These are phyloP conservation scores for Suricata suricatta DNA, from an alignment of 2,113 vertebrate genomes.

Conservation along the genomic window DNA sequence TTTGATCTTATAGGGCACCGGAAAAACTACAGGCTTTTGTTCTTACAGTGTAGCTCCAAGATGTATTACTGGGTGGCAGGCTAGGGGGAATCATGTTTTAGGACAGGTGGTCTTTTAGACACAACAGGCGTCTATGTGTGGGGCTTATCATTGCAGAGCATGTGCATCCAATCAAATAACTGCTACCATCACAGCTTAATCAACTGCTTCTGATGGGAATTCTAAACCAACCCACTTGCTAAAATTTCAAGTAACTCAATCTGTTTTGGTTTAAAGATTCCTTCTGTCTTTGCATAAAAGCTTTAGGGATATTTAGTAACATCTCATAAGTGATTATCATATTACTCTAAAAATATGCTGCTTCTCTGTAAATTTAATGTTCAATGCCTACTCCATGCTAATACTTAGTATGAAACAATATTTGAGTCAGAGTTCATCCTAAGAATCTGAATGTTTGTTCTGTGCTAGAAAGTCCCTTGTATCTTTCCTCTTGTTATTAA, in stretches of 20 bases:
- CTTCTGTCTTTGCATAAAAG: not conserved
- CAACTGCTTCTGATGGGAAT: not conserved
- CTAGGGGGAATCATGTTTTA: not conserved
- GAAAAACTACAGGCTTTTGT: not conserved
- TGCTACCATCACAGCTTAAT: not conserved
- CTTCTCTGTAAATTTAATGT: slow-evolving; percentile 15
- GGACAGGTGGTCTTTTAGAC: not conserved
- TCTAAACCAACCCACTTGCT: not conserved
- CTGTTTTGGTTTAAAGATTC: not conserved
- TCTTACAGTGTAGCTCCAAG: not conserved
- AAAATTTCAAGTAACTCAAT: not conserved
- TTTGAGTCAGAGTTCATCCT: not conserved
- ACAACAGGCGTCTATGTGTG: not conserved
- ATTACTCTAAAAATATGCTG: not conserved
- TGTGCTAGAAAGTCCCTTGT: not conserved
- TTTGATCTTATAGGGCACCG: fast-evolving
- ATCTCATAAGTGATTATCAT: not conserved
- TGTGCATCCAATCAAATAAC: not conserved
- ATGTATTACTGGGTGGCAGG: not conserved
- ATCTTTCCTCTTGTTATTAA: slow-evolving; percentile 21
- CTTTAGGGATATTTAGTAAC: not conserved
- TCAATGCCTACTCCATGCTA: not conserved
- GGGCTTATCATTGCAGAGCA: not conserved
- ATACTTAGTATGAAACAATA: not conserved
- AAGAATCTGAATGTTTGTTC: not conserved